These are phyloP conservation scores for Syrphus vitripennis DNA, from an alignment of 2,888 invertebrate genomes.

Conservation along the genomic window DNA sequence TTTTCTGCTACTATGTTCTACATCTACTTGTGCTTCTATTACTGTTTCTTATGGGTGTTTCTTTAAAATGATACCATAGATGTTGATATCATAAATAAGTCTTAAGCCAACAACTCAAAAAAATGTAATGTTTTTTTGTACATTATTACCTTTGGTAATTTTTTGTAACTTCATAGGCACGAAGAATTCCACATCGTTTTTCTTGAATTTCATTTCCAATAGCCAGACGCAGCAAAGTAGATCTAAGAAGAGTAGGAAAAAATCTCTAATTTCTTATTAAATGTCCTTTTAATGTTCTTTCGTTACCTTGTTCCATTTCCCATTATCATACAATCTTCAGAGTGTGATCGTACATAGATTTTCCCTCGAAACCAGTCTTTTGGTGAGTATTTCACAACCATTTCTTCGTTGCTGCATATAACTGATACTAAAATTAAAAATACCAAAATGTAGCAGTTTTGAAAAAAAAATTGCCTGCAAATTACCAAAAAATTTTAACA, in stretches of 20 bases:
- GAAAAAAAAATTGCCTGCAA: no score
- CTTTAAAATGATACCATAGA: no score
- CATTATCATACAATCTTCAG: constrained; percentile 86
- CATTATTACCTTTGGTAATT: constrained; percentile 77
- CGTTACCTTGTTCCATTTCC: constrained; percentile 81
- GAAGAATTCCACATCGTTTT: constrained; percentile 79
- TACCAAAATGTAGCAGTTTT: no score
- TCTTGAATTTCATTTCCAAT: constrained; percentile 80
- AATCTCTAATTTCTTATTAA: background rate
- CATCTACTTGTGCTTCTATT: no score
- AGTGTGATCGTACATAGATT: constrained; percentile 90
- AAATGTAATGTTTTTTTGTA: no score
- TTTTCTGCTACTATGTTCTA: no score
- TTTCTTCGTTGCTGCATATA: constrained; percentile 87
- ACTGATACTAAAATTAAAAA: constrained; percentile 86
- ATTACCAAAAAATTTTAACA: no score
- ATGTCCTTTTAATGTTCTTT: background rate
- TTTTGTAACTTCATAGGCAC: constrained; percentile 80
- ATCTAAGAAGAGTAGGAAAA: constrained; percentile 41
- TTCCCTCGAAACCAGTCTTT: constrained; percentile 86
- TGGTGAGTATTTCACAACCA: constrained; percentile 86
- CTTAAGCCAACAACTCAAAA: no score
- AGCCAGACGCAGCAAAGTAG: constrained; percentile 75
- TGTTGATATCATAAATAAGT: no score
- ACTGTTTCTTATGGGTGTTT: no score